Evolutionary conservation across 2,888 invertebrate genomes (phyloP), one percentile per base, ranked within the genome.

Genomic region (Zelleria hepariella): DNA sequence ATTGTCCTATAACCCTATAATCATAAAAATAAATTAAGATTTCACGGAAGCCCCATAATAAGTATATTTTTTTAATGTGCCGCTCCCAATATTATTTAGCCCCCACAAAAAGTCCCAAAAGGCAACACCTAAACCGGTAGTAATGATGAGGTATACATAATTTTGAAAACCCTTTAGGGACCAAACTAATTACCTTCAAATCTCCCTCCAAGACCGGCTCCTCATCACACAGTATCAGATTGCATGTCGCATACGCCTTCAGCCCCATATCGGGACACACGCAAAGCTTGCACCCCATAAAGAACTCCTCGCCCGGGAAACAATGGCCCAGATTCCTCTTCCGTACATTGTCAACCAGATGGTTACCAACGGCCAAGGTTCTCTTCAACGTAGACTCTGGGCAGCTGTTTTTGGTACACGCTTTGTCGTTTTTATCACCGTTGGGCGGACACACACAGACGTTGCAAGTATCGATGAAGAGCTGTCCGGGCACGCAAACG

Each of bases 371-470:
- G 59, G 63, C 77, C 49, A 78, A 80, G 47, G 79, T 77, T 47
- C 74, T 79, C 65, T 76, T 82, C 70, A 79, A 77, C 2, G 75
- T 69, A 1, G 71, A 65, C n/a, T 74, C 76, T 0, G 67, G 59
- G 49, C 87, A 88, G 0, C 67, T 73, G 49, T 78, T 72, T 3
- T 78, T 75, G 0, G 85, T 84, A 56, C 87, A 88, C 0, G 74
- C 78, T 62, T 68, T 75, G 20, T 80, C 80, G 5, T 63, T 62
- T 61, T 79, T 86, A 10, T 80, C 67, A 0, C 87, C 85, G 57
- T 80, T 82, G 0, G 76, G 75, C 21, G 87, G 83, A 62, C 89
- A 90, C 0, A 85, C 72, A 59, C 90, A 90, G 0, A 86, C 78
- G 60, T 88, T 88, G 61, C 90, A 90, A 23, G 76, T 79, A 4